Conservation (phyloP, 2,113 vertebrate genomes). For the Dolichotis patagonum region DNA sequence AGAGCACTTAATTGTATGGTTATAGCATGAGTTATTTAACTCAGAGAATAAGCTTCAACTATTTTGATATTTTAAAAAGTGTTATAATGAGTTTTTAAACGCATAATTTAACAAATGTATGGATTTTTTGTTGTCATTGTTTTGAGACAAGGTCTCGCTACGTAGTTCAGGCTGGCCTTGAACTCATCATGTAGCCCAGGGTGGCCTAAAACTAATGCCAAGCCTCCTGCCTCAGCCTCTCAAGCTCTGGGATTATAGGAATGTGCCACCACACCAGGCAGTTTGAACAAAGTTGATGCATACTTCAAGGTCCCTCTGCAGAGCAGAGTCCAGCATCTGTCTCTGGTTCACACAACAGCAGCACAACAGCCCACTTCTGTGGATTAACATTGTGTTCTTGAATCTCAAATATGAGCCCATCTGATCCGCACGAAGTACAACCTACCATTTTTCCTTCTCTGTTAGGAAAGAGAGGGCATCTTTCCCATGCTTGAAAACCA, state of each 20-base stretch:
- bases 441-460: background rate
- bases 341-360: background rate
- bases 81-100: background rate
- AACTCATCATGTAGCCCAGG: background rate
- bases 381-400: background rate
- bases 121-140: background rate
- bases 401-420: background rate
- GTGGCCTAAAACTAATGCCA: background rate
- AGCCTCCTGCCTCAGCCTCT: background rate
- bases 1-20: background rate
- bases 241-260: background rate
- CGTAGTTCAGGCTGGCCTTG: background rate
- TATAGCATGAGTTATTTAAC: background rate
- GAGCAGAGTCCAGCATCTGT: background rate
- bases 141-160: background rate
- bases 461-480: background rate
- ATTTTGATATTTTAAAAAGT: background rate
- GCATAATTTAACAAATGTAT: background rate
- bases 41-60: background rate
- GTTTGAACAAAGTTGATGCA: background rate
- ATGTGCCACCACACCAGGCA: background rate
- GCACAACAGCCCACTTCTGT: background rate
- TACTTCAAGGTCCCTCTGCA: background rate
- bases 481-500: background rate
- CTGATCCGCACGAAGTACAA: background rate